Conservation (phyloP, 2,888 invertebrate species). For the Eupithecia subfuscata region DNA sequence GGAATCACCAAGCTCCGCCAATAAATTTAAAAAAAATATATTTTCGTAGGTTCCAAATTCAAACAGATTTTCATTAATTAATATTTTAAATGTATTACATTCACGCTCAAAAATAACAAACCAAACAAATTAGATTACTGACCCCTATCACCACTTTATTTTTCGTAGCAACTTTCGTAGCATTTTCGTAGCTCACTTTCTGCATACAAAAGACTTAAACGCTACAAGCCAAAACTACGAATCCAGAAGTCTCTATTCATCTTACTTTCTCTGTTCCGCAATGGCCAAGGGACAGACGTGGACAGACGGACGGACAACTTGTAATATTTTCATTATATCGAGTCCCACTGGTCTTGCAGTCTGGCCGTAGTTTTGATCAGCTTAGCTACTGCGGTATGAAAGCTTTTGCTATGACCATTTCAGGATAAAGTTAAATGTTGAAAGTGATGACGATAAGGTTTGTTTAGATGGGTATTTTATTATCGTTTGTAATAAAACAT, state of each 20-base stretch:
- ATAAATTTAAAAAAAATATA: too few species aligned
- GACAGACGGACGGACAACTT: constrained; percentile 55
- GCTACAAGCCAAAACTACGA: constrained; percentile 15
- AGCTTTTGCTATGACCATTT: constrained; percentile 1
- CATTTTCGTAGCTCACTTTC: not conserved
- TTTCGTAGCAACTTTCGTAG: constrained; percentile 2
- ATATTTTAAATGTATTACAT: not conserved
- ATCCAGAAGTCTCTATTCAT: constrained; percentile 38
- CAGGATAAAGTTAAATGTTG: not conserved
- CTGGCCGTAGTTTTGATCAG: constrained; percentile 37
- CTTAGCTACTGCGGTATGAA: constrained; percentile 24
- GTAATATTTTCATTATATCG: constrained; percentile 65
- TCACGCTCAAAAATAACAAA: not conserved
- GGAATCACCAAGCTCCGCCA: not conserved
- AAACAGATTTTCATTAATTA: not conserved
- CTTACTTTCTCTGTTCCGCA: constrained; percentile 41
- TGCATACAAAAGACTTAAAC: constrained; percentile 27
- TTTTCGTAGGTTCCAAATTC: not conserved
- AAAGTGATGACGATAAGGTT: not conserved
- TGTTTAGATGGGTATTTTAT: too few species aligned
- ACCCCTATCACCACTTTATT: not conserved
- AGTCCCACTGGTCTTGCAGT: constrained; percentile 45
- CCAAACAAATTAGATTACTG: not conserved
- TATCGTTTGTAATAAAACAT: too few species aligned
- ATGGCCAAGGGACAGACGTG: constrained; percentile 60